A percentile compares a stretch with the other conserved stretches of the same genome.
Conservation (phyloP, 2,797 vertebrate species). For the Pyrocephalus nanus region DNA sequence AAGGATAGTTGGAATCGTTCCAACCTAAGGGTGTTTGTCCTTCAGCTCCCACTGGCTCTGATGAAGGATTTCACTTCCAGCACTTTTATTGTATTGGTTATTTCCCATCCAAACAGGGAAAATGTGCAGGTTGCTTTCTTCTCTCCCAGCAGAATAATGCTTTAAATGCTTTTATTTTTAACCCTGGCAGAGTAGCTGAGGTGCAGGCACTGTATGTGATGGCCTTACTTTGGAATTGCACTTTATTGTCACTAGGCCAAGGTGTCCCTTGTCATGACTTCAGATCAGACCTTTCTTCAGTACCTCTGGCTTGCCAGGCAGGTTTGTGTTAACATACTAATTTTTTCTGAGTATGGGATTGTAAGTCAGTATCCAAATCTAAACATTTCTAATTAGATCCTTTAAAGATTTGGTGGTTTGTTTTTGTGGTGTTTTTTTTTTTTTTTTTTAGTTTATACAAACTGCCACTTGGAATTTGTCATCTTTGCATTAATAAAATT, state of each 20-base stretch:
- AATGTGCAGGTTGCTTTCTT: not conserved
- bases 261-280: not conserved
- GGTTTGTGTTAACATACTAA: not conserved
- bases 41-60: not conserved
- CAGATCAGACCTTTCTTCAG: not conserved
- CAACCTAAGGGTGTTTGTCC: not conserved
- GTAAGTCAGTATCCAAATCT: not conserved
- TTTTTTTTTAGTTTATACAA: not conserved
- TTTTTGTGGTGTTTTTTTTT: too few relatives aligned
- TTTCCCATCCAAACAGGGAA: not conserved
- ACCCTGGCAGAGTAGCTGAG: not conserved
- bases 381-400: not conserved
- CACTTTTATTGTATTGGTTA: not conserved
- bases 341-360: not conserved
- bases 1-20: not conserved
- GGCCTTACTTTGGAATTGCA: not conserved
- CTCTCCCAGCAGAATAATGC: not conserved
- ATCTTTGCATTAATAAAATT: not conserved
- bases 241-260: not conserved
- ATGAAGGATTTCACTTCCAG: not conserved
- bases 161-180: not conserved
- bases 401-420: not conserved
- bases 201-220: not conserved
- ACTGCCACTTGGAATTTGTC: not conserved
- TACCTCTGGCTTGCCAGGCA: not conserved